Evolutionary conservation across 1,140 invertebrate species (phyloP).

Genomic region (Orchesella cincta): DNA sequence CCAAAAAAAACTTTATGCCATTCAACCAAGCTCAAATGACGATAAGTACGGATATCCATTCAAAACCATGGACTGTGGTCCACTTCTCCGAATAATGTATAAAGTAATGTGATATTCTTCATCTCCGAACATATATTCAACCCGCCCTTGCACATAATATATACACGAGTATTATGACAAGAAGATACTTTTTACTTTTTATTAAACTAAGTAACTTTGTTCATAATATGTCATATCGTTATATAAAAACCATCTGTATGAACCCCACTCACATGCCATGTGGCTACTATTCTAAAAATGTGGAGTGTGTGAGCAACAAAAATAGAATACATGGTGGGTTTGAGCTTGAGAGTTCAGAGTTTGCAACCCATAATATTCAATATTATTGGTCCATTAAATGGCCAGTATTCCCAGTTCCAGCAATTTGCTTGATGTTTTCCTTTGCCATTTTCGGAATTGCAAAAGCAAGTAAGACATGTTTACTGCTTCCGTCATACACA

Average conservation of each 20-base stretch:
- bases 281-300: too few relatives aligned
- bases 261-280: too few relatives aligned
- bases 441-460: background rate
- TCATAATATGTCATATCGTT: too few relatives aligned
- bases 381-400: background rate
- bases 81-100: background rate
- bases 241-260: too few relatives aligned
- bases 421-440: background rate
- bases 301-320: too few relatives aligned
- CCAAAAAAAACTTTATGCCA: conserved; percentile 1
- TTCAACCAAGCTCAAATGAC: background rate
- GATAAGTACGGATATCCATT: conserved; percentile 11
- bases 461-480: background rate
- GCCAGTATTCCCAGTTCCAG: background rate
- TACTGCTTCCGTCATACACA: background rate
- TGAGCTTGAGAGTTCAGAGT: background rate
- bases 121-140: too few relatives aligned
- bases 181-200: too few relatives aligned
- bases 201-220: too few relatives aligned
- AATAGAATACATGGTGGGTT: too few relatives aligned
- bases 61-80: background rate
- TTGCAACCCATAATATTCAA: background rate
- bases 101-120: background rate
- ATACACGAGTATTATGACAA: too few relatives aligned
- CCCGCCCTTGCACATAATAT: too few relatives aligned